Base-by-base conservation (phyloP, 2,113 vertebrate species). In the Siniperca chuatsi region DNA sequence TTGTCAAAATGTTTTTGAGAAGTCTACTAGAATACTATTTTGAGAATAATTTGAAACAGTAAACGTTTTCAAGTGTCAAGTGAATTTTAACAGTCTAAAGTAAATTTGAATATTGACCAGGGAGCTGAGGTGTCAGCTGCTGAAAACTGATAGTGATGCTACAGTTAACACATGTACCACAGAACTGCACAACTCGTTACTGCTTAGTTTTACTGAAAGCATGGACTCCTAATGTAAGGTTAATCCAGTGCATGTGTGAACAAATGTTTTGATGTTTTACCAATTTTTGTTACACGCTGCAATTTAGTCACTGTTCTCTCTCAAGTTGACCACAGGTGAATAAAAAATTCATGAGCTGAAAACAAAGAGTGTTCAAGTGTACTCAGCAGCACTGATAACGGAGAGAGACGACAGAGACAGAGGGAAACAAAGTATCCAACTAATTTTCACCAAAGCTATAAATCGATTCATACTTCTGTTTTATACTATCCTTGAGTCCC, bases 331-430 rank as follows among this genome's bases (percentile, higher is more conserved):
- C 55, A 48, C 1, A 16, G 25, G 44, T 52, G n/a, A 87, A 77
- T 78, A 57, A 73, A 83, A 70, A 72, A 78, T 85, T 81, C 61
- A 88, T 82, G 69, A 74, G 37, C 48, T 57, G 60, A 70, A 80
- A 82, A 78, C 42, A 83, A 88, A 81, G 52, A 64, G 46, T 48
- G 25, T 64, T 88, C 8, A 64, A 69, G 60, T 75, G 81, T 29
- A 54, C 65, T 81, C 35, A 33, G 16, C 52, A 58, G 37, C 44
- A 37, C 42, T 67, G 55, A 74, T 66, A 70, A 76, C 75, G 44
- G 64, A 66, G 61, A 48, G 40, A 37, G 68, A 75, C 50, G 44
- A 80, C 70, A 58, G n/a, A 82, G 42, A 61, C 25, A 35, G 72
- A 72, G 52, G 46, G 13, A 79, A 62, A 88, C 48, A 85, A 77